phyloP scores from a whole-genome alignment of 2,797 vertebrate genomes.

The Pelochelys cantorii region DNA sequence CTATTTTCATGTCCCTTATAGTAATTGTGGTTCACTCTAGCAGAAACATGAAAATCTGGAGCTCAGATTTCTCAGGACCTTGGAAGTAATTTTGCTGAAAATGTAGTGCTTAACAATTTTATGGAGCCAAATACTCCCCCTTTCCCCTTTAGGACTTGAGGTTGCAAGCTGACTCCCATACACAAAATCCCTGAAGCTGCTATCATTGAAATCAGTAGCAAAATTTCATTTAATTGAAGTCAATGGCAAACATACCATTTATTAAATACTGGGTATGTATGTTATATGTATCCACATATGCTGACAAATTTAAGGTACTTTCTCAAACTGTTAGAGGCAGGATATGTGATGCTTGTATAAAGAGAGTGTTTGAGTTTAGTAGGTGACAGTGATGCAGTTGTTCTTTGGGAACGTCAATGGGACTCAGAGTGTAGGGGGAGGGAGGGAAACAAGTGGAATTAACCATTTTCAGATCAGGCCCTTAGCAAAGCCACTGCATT shows the following conservation, averaged over 20 bases:
- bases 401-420: background rate
- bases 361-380: background rate
- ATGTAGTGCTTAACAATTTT: background rate
- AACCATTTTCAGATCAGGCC: fast-evolving
- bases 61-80: background rate
- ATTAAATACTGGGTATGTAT: background rate
- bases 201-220: background rate
- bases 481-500: background rate
- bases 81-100: background rate
- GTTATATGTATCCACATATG: background rate
- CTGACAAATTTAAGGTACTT: background rate
- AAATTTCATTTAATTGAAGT: background rate
- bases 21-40: background rate
- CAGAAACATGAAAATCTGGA: background rate
- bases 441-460: background rate
- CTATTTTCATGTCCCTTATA: background rate
- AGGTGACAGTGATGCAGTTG: background rate
- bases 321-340: background rate
- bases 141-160: background rate
- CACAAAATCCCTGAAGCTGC: background rate
- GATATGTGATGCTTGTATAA: background rate
- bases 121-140: fast-evolving
- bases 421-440: fast-evolving
- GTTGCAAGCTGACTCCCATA: background rate
- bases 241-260: background rate